Conservation (phyloP, 2,888 invertebrate species). For the Eupeodes latifasciatus region DNA sequence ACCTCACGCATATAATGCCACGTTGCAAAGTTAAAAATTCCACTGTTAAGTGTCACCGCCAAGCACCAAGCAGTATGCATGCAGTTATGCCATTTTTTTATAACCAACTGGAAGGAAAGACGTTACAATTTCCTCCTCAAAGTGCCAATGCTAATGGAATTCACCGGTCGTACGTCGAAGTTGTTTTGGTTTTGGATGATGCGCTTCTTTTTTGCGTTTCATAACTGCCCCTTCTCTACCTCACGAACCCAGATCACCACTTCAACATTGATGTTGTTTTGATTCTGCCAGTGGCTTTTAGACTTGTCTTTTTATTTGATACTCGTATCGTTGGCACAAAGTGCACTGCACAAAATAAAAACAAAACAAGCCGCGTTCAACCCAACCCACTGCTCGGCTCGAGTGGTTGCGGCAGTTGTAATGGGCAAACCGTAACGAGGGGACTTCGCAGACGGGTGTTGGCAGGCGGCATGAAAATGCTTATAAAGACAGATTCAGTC, state of each 20-base stretch:
- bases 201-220: slow-evolving; percentile 50
- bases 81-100: slow-evolving; percentile 69
- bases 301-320: slow-evolving; percentile 20
- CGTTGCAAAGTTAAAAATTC: background rate
- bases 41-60: background rate
- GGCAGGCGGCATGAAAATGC: slow-evolving; percentile 51
- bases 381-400: slow-evolving; percentile 33
- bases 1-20: background rate
- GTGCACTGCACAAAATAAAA: slow-evolving; percentile 56
- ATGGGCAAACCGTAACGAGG: background rate
- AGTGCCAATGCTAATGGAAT: slow-evolving; percentile 69
- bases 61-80: slow-evolving; percentile 53
- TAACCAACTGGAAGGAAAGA: slow-evolving; percentile 66
- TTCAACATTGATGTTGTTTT: slow-evolving; percentile 60
- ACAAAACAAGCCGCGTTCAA: slow-evolving; percentile 33
- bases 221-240: slow-evolving; percentile 25
- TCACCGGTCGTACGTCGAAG: slow-evolving; percentile 65
- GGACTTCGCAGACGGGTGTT: slow-evolving; percentile 28
- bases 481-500: slow-evolving; percentile 49
- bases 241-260: background rate
- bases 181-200: slow-evolving; percentile 67
- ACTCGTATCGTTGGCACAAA: slow-evolving; percentile 24
- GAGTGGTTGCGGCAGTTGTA: slow-evolving; percentile 2
- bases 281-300: slow-evolving; percentile 61
- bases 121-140: slow-evolving; percentile 68